phyloP scores from a whole-genome alignment of 2,888 invertebrate genomes.

The Anarsia innoxiella region DNA sequence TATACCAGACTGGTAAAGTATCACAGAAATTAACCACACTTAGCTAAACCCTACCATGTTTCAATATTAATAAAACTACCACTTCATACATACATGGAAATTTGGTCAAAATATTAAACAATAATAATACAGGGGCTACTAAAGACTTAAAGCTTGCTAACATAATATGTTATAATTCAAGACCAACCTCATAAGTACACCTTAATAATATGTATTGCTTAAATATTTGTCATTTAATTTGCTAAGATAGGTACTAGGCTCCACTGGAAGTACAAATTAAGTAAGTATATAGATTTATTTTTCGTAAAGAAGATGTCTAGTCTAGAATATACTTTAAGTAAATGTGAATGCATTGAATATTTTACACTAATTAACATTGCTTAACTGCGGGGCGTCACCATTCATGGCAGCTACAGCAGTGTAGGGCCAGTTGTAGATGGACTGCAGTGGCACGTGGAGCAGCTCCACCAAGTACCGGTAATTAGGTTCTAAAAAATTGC shows the following conservation, averaged over 20 bases:
- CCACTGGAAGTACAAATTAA: neutral
- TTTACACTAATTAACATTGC: neutral
- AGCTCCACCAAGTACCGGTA: conserved; percentile 89
- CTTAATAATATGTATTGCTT: conserved; percentile 17
- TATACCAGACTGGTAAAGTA: conserved; percentile 72
- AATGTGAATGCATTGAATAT: neutral
- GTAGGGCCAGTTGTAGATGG: conserved; percentile 80
- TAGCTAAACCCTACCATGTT: conserved; percentile 62
- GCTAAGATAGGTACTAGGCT: neutral
- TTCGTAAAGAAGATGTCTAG: too few relatives aligned
- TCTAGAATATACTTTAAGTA: too few relatives aligned
- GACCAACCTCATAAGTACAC: conserved; percentile 9
- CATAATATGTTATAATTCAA: neutral
- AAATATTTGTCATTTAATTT: neutral
- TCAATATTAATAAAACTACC: conserved; percentile 46
- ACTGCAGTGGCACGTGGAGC: conserved; percentile 90
- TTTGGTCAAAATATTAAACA: conserved; percentile 64
- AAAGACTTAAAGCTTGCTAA: conserved; percentile 32
- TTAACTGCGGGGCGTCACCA: conserved; percentile 36
- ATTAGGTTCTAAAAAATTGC: conserved; percentile 88
- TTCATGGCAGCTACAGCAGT: conserved; percentile 40
- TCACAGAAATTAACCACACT: conserved; percentile 73
- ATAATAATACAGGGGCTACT: too few relatives aligned
- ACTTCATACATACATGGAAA: conserved; percentile 34
- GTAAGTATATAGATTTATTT: too few relatives aligned